These are phyloP conservation scores for Himalopsyche tibetana DNA, from an alignment of 2,888 invertebrate genomes.

Conservation along the genomic window DNA sequence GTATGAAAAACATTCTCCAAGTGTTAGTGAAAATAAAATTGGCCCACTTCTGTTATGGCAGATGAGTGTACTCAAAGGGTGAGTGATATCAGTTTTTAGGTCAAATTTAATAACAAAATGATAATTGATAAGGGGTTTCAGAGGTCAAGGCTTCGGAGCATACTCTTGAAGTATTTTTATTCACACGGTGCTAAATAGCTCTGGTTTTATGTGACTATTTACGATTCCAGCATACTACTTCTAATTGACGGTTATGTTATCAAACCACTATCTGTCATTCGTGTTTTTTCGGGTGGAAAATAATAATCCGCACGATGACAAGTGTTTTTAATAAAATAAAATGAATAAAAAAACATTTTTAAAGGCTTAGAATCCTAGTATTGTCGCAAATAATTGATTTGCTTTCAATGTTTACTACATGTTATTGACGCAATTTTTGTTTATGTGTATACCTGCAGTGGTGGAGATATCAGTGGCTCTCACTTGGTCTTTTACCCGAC, in stretches of 20 bases:
- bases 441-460: slow-evolving; percentile 33
- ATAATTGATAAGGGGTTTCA: slow-evolving; percentile 35
- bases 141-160: slow-evolving; percentile 37
- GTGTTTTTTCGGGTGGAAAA: not conserved
- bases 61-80: slow-evolving; percentile 50
- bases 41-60: slow-evolving; percentile 46
- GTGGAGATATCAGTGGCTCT: not conserved
- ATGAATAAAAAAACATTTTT: not conserved
- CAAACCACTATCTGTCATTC: slow-evolving; percentile 12
- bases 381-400: not conserved
- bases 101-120: slow-evolving; percentile 50
- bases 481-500: not conserved
- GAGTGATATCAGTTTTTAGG: slow-evolving; percentile 54
- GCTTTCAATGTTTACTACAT: not conserved
- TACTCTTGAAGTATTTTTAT: not conserved
- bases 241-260: slow-evolving; percentile 47
- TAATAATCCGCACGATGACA: not conserved
- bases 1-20: not conserved
- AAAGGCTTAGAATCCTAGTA: not conserved
- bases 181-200: not conserved
- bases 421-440: slow-evolving; percentile 15
- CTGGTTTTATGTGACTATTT: slow-evolving; percentile 17
- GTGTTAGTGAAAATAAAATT: slow-evolving; percentile 18
- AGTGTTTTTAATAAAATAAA: not conserved
- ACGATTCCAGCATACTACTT: slow-evolving; percentile 19